These are phyloP conservation scores for Acrocephalus kingi DNA, from an alignment of 2,113 vertebrate genomes.

Conservation along the genomic window DNA sequence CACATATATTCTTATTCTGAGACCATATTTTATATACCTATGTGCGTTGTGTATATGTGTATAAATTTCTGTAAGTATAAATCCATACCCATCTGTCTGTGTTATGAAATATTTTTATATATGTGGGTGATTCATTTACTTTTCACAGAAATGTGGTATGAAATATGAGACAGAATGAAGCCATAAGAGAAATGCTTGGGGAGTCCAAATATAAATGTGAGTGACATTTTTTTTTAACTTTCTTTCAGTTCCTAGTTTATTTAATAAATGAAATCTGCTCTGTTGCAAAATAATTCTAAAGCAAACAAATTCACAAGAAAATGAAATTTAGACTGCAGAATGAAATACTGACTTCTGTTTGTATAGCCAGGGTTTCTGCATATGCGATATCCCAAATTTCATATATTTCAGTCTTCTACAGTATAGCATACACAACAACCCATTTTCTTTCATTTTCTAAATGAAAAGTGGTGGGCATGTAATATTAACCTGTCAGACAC, in stretches of 20 bases:
- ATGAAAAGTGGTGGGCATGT: not conserved
- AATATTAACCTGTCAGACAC: not conserved
- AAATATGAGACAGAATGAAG: conserved; percentile 17
- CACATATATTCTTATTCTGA: not conserved
- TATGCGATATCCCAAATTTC: not conserved
- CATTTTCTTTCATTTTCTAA: not conserved
- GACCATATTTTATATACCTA: conserved; percentile 28
- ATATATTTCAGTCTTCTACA: not conserved
- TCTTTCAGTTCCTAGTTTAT: not conserved
- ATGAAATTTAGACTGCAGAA: not conserved
- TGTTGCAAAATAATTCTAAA: not conserved
- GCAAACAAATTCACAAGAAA: not conserved
- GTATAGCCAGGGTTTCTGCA: not conserved
- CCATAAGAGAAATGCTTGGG: not conserved
- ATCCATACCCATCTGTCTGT: not conserved
- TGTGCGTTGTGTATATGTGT: not conserved
- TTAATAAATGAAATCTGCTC: not conserved
- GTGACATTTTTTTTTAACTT: not conserved
- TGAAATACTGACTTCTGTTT: not conserved
- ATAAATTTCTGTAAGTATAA: not conserved
- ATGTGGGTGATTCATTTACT: conserved; percentile 5
- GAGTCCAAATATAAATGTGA: not conserved
- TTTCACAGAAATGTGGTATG: conserved; percentile 17
- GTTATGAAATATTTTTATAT: conserved; percentile 5
- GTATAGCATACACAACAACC: not conserved